These are phyloP conservation scores for Rhea pennata DNA, from an alignment of 2,113 vertebrate species.

Conservation along the genomic window DNA sequence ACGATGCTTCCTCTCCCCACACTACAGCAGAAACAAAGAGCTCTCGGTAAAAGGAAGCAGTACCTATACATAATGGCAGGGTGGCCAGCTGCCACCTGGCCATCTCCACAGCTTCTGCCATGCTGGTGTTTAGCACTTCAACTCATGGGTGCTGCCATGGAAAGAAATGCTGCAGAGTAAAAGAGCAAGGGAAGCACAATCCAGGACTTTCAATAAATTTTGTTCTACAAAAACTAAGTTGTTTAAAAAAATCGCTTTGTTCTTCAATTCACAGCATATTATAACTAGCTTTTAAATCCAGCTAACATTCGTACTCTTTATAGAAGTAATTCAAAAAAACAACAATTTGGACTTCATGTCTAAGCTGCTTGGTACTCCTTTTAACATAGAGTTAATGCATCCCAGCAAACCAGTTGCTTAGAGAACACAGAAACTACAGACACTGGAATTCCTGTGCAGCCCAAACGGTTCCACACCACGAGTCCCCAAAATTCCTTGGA, in stretches of 20 bases:
- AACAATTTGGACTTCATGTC: slow-evolving; percentile 28
- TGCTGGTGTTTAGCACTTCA: background rate
- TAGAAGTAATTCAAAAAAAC: slow-evolving; percentile 33
- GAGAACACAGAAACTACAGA: background rate
- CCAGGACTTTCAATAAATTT: background rate
- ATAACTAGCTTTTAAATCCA: slow-evolving; percentile 44
- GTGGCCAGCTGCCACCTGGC: background rate
- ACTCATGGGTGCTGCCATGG: background rate
- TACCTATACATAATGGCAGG: background rate
- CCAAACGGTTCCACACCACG: background rate
- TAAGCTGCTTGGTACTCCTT: background rate
- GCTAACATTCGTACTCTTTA: background rate
- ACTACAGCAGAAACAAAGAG: background rate
- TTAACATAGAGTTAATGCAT: background rate
- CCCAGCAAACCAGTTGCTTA: background rate
- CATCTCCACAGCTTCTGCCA: background rate
- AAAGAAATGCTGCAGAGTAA: background rate
- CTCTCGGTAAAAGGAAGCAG: background rate
- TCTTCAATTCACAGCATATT: slow-evolving; percentile 32
- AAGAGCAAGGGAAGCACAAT: background rate
- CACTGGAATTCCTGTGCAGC: background rate
- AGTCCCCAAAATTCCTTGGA: background rate
- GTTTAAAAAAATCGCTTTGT: background rate
- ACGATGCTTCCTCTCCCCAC: background rate
- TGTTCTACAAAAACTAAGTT: background rate